Evolutionary conservation across 2,888 invertebrate genomes (phyloP).

Genomic region (Mesorhabditis spiculigera): DNA sequence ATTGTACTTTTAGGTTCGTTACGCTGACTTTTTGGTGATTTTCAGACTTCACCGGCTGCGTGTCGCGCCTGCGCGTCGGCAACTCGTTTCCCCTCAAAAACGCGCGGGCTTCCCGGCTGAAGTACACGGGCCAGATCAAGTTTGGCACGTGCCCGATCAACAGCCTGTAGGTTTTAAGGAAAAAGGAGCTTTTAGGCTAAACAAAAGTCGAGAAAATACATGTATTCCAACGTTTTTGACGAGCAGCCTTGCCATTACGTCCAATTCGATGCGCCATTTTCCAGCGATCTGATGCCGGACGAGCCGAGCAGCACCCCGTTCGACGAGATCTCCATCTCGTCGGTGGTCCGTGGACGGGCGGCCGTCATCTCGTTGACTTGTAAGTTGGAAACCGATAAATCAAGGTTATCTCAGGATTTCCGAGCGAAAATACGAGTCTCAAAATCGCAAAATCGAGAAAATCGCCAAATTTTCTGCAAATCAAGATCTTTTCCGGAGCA

Average conservation of each 20-base stretch:
- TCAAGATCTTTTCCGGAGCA: too few species aligned
- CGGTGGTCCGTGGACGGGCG: slow-evolving; percentile 9
- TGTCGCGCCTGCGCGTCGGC: slow-evolving; percentile 52
- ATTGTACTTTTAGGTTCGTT: background rate
- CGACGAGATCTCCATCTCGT: slow-evolving; percentile 10
- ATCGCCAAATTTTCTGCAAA: too few species aligned
- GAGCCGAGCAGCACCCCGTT: slow-evolving; percentile 4
- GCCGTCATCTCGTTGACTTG: slow-evolving; percentile 19
- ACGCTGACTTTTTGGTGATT: background rate
- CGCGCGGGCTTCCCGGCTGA: slow-evolving; percentile 43
- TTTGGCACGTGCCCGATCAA: slow-evolving; percentile 52
- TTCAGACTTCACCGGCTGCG: slow-evolving; percentile 52
- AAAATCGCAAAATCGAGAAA: too few species aligned
- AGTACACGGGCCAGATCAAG: slow-evolving; percentile 41
- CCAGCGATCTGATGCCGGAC: background rate
- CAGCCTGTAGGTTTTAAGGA: slow-evolving; percentile 27
- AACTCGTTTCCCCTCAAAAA: slow-evolving; percentile 51
- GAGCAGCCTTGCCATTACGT: too few species aligned
- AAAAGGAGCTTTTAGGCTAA: background rate
- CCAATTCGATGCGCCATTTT: background rate
- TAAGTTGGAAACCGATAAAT: slow-evolving; percentile 9
- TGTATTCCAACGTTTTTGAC: too few species aligned
- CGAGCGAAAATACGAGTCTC: too few species aligned
- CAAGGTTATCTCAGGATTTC: background rate
- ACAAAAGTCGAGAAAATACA: too few species aligned